phyloP scores from a whole-genome alignment of 1,140 invertebrate genomes.

The Pogonognathellus flavescens region DNA sequence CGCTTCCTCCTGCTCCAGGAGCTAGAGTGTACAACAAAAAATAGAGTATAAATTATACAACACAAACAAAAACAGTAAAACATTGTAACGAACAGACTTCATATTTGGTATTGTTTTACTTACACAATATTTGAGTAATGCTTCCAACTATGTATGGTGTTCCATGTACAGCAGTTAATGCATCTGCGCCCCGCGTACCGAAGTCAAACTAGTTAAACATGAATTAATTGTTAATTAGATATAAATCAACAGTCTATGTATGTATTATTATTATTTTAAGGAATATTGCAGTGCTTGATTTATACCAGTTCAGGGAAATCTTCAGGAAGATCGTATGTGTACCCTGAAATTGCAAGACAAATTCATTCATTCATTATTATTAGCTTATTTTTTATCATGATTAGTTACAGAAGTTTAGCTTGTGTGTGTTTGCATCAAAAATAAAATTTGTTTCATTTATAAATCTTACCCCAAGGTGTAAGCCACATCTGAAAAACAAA shows the following conservation, averaged over 20 bases:
- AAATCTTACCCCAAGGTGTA: constrained; percentile 19
- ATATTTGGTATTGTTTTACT: neutral
- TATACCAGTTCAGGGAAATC: constrained; percentile 36
- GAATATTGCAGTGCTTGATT: too few species aligned
- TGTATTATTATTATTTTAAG: too few species aligned
- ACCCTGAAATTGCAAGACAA: neutral
- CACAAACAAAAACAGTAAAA: neutral
- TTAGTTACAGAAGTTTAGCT: too few species aligned
- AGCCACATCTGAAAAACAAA: constrained; percentile 42
- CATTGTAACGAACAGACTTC: neutral
- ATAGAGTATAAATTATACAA: neutral
- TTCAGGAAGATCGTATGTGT: constrained; percentile 25
- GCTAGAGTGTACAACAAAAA: too few species aligned
- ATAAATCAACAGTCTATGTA: neutral
- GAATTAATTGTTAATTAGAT: neutral
- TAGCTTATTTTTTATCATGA: too few species aligned
- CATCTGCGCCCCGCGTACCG: neutral
- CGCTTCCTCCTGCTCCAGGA: constrained; percentile 70
- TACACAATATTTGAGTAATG: constrained; percentile 25
- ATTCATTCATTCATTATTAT: too few species aligned
- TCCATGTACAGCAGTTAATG: constrained; percentile 38
- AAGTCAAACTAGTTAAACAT: neutral
- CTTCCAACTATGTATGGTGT: neutral
- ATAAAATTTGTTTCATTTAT: neutral
- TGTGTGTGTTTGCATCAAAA: neutral